These are phyloP conservation scores for Molanna angustata DNA, from an alignment of 2,888 invertebrate genomes.

Conservation along the genomic window DNA sequence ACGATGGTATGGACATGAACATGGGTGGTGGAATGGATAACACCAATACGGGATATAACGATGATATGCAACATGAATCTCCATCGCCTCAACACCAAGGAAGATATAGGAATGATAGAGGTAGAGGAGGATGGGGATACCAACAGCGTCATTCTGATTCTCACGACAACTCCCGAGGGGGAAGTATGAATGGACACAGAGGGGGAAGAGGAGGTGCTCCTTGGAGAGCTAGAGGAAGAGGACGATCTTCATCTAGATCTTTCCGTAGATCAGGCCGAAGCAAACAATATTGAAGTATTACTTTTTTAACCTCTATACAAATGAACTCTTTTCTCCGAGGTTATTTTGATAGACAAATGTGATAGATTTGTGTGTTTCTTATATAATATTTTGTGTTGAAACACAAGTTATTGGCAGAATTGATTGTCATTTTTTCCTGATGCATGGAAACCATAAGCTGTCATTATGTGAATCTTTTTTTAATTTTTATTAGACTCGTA, in stretches of 20 bases:
- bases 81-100: slow-evolving; percentile 38
- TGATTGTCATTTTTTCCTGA: no score
- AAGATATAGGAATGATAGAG: slow-evolving; percentile 42
- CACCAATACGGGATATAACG: slow-evolving; percentile 12
- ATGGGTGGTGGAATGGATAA: slow-evolving; percentile 1
- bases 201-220: slow-evolving; percentile 40
- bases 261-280: slow-evolving; percentile 41
- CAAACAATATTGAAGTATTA: slow-evolving; percentile 16
- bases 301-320: no score
- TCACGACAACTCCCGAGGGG: slow-evolving; percentile 43
- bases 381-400: no score
- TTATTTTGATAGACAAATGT: neutral
- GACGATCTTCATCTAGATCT: slow-evolving; percentile 39
- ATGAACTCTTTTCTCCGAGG: neutral
- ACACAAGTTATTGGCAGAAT: no score
- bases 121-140: slow-evolving; percentile 35
- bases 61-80: slow-evolving; percentile 31
- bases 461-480: no score
- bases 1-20: slow-evolving; percentile 9
- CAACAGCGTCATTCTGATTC: slow-evolving; percentile 39
- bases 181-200: slow-evolving; percentile 38
- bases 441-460: no score
- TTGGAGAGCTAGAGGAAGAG: slow-evolving; percentile 38
- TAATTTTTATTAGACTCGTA: no score
- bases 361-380: no score